Base-by-base conservation (phyloP, 2,888 invertebrate genomes). In the Sinelater perroti region DNA sequence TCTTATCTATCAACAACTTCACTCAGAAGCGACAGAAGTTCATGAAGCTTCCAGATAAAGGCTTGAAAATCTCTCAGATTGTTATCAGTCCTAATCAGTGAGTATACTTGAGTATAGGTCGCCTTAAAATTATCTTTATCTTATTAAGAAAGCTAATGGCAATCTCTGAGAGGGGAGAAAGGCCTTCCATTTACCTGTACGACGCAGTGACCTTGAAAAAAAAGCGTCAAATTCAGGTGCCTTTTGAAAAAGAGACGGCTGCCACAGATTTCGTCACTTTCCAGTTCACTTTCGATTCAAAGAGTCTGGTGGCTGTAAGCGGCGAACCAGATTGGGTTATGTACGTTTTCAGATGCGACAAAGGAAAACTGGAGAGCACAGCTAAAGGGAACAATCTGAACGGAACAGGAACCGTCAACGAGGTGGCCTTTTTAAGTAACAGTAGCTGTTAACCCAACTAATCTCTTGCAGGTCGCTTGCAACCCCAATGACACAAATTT, bases 311-410 rank as follows among this genome's bases (percentile, higher is more conserved):
- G 1, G 86, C 90, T 0, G 85, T 96, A 20, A 90, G 91, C 0
- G 90, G 90, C 1, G 88, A 88, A 60, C 93, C 95, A 0, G 94
- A 94, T 74, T 89, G 90, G 87, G 87, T 84, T 67, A 80, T 92
- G 78, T 83, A 92, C 71, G 87, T 89, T 78, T 91, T 92, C 81
- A 88, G 89, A 73, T 86, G 90, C 87, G 91, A 92, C 67, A 90
- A 88, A 72, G 89, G 89, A 7, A 90, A 90, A 75, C 83, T 93
- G 21, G 89, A 91, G 68, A 90, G 89, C 54, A 85, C 85, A 51
- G 83, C 86, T 0, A 89, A 88, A 75, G 86, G 90, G 1, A 87
- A 84, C 57, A 90, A 88, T 77, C 82, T 87, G 1, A 86, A 85
- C 63, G 89, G 87, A 21, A 82, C 85, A 47, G 86, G 88, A 18